These are phyloP conservation scores for Cyrtonyx montezumae DNA, from an alignment of 2,113 vertebrate genomes.

Conservation along the genomic window DNA sequence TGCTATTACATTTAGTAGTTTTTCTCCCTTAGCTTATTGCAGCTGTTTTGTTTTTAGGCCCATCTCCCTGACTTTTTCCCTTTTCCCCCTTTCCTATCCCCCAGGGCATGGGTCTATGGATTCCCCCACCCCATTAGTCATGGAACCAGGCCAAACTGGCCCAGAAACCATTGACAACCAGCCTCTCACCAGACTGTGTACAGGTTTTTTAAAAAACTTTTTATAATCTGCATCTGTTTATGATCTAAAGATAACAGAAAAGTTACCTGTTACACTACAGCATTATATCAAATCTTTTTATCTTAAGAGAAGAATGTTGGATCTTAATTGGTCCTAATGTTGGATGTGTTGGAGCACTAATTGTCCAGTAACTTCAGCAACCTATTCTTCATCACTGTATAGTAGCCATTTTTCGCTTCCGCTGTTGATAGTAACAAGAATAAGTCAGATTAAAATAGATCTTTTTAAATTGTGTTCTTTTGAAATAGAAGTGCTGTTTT, in stretches of 20 bases:
- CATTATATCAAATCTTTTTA: not conserved
- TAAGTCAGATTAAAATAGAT: not conserved
- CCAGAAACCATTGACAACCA: no score
- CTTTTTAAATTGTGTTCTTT: not conserved
- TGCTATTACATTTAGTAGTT: no score
- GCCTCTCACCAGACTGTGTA: not conserved
- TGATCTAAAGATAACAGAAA: not conserved
- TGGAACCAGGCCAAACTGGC: no score
- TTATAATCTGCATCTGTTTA: not conserved
- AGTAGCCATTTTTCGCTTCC: constrained; percentile 1
- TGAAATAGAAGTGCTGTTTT: not conserved
- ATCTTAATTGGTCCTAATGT: not conserved
- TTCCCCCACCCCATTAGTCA: no score
- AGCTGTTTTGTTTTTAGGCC: no score
- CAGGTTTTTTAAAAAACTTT: not conserved
- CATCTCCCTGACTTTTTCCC: no score
- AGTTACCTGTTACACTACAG: not conserved
- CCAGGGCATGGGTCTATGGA: no score
- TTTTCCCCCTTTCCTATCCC: no score
- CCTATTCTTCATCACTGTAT: not conserved
- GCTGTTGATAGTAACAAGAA: not conserved
- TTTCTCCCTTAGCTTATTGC: no score
- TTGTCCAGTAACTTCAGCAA: constrained; percentile 6
- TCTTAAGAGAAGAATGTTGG: not conserved
- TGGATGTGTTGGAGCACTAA: not conserved